Percentiles rank a stretch among this genome's conserved stretches.
These are phyloP conservation scores for Eira barbara DNA, from an alignment of 2,113 vertebrate species.

Conservation along the genomic window DNA sequence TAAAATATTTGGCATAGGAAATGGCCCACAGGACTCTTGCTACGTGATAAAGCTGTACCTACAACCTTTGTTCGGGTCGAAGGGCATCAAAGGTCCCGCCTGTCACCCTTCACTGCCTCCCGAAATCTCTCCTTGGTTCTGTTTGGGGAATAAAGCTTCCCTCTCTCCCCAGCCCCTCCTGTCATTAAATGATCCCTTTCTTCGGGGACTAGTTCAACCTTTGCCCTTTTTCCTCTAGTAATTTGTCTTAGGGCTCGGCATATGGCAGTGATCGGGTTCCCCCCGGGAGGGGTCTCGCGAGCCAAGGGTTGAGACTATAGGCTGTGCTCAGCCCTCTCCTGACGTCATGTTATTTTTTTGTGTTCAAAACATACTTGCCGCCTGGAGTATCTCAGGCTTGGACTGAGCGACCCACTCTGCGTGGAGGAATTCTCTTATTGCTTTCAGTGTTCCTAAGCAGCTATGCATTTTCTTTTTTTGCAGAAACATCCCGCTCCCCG, in stretches of 20 bases:
- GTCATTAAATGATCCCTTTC: background rate
- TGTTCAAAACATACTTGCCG: background rate
- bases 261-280: background rate
- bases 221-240: background rate
- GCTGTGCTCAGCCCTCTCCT: background rate
- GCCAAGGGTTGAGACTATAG: background rate
- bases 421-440: background rate
- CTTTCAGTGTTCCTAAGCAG: background rate
- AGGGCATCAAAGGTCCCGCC: background rate
- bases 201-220: conserved; percentile 9
- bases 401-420: background rate
- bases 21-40: background rate
- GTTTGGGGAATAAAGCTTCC: background rate
- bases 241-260: background rate
- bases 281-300: background rate
- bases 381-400: background rate
- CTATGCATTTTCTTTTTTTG: background rate
- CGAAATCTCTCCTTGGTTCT: background rate
- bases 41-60: background rate
- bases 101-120: background rate
- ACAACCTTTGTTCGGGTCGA: background rate
- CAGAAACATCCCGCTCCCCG: background rate
- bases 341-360: conserved; percentile 27
- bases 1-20: background rate
- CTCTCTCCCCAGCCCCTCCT: background rate